Evolutionary conservation across 2,797 vertebrate species (phyloP).

Genomic region (Atherinosoma microstoma): DNA sequence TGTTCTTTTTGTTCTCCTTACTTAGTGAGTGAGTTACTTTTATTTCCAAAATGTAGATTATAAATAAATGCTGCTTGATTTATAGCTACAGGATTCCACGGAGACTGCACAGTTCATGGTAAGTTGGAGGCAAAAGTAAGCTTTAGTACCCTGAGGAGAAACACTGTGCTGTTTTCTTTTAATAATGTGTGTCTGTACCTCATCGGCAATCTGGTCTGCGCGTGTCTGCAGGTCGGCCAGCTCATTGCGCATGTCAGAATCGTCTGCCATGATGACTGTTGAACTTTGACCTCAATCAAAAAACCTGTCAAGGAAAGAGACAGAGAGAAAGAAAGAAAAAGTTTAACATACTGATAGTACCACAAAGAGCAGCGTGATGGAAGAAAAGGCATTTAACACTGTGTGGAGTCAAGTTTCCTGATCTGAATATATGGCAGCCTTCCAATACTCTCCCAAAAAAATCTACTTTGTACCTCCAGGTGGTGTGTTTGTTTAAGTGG

Average conservation of each 20-base stretch:
- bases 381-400: background rate
- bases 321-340: conserved; percentile 1
- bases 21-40: background rate
- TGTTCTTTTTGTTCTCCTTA: background rate
- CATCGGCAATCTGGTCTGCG: conserved; percentile 95
- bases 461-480: too few species aligned
- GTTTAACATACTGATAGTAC: conserved; percentile 14
- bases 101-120: background rate
- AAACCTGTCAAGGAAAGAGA: conserved; percentile 31
- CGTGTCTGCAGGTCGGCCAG: conserved; percentile 96
- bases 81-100: background rate
- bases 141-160: too few species aligned
- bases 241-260: conserved; percentile 98
- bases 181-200: conserved; percentile 79
- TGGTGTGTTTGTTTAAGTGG: background rate
- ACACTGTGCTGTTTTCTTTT: background rate
- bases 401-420: background rate
- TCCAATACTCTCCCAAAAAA: too few species aligned
- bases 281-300: conserved; percentile 66
- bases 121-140: background rate
- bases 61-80: background rate
- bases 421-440: too few species aligned
- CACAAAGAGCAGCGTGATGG: background rate
- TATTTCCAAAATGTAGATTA: background rate
- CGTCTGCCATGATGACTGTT: conserved; percentile 90